These are phyloP conservation scores for Mus minutoides DNA, from an alignment of 2,797 vertebrate species.

Conservation along the genomic window DNA sequence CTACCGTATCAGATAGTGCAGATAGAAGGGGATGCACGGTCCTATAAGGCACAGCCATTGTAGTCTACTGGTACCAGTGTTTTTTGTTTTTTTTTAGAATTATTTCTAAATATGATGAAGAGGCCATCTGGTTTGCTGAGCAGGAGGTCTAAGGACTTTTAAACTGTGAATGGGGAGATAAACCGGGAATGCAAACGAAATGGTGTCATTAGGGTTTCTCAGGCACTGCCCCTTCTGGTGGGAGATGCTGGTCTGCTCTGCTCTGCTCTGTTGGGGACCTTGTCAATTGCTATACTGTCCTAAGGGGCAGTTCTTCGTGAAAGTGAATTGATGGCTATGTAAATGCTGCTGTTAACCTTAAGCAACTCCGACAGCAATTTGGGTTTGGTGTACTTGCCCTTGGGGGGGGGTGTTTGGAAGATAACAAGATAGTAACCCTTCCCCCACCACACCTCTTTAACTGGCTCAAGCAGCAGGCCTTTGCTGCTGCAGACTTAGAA, in stretches of 20 bases:
- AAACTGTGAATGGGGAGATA: slow-evolving; percentile 12
- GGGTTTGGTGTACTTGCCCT: slow-evolving; percentile 42
- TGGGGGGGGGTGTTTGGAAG: slow-evolving; percentile 46
- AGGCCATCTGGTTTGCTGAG: not conserved
- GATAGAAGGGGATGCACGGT: not conserved
- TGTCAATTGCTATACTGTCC: not conserved
- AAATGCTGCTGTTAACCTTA: slow-evolving; percentile 77
- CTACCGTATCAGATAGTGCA: not conserved
- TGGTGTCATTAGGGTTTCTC: not conserved
- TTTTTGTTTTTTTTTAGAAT: slow-evolving; percentile 8
- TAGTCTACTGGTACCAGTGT: not conserved
- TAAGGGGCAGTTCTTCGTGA: slow-evolving; percentile 37
- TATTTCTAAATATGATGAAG: not conserved
- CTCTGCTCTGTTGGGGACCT: not conserved
- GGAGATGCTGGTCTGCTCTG: not conserved
- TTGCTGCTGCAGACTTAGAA: not conserved
- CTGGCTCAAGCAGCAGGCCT: not conserved
- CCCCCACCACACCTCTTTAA: not conserved
- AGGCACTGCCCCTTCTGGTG: not conserved
- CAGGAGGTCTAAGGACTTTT: not conserved
- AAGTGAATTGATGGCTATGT: slow-evolving; percentile 75
- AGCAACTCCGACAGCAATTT: not conserved
- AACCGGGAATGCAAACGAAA: slow-evolving; percentile 6
- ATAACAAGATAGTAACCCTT: not conserved
- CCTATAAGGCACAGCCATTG: not conserved